A percentile compares a stretch with the other conserved stretches of the same genome.
phyloP scores from a whole-genome alignment of 2,113 vertebrate species.

The Urocitellus parryii region DNA sequence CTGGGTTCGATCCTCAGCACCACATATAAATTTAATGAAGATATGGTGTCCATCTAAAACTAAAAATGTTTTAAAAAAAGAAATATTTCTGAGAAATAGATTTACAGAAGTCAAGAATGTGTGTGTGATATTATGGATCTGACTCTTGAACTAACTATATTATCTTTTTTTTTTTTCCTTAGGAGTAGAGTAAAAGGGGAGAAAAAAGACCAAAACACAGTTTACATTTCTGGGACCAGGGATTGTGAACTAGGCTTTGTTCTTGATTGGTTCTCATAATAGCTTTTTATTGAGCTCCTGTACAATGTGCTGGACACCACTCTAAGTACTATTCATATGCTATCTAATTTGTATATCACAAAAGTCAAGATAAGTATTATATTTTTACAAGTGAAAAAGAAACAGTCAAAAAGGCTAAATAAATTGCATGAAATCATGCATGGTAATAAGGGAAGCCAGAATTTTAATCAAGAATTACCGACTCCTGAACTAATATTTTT shows the following conservation, averaged over 20 bases:
- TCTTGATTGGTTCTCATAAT: neutral
- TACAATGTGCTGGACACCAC: neutral
- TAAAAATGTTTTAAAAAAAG: neutral
- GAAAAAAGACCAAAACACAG: neutral
- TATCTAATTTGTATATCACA: neutral
- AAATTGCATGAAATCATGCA: neutral
- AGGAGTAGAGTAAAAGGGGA: neutral
- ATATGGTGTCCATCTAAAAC: too few relatives aligned
- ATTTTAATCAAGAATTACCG: slow-evolving; percentile 37
- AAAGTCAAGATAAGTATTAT: neutral
- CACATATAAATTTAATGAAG: too few relatives aligned
- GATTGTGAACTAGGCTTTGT: neutral
- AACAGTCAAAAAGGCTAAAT: neutral
- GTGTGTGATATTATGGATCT: neutral
- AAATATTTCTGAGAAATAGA: neutral
- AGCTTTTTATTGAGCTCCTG: neutral
- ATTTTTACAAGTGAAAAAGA: neutral
- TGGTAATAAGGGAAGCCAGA: neutral
- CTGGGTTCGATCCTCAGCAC: too few relatives aligned
- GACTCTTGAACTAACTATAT: neutral
- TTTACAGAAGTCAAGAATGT: neutral
- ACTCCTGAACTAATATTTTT: neutral
- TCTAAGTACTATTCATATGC: neutral
- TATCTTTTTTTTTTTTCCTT: neutral
- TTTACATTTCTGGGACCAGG: neutral